A percentile compares a stretch with the other conserved stretches of the same genome.
These are phyloP conservation scores for Bufotes viridis DNA, from an alignment of 2,797 vertebrate species.

Conservation along the genomic window DNA sequence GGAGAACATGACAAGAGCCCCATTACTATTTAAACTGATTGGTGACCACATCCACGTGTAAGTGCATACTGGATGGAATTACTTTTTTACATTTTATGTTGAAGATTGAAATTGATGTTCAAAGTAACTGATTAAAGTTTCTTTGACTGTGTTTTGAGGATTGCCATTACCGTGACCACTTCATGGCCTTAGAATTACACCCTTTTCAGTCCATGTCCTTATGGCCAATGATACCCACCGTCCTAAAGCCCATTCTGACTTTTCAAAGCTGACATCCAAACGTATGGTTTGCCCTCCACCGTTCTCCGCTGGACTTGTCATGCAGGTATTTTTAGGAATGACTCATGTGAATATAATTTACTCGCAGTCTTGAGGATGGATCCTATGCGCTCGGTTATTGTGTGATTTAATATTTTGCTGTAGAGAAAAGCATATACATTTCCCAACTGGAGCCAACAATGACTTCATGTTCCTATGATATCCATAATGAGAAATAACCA, in stretches of 20 bases:
- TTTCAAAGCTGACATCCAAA: not conserved
- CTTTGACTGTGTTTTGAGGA: not conserved
- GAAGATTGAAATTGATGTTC: not conserved
- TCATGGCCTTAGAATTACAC: conserved; percentile 4
- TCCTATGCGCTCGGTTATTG: conserved; percentile 23
- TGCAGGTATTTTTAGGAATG: conserved; percentile 45
- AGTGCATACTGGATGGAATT: not conserved
- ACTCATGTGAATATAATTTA: conserved; percentile 53
- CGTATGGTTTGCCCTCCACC: conserved; percentile 15
- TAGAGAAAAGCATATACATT: conserved; percentile 53
- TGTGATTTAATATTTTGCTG: conserved; percentile 52
- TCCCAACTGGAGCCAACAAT: conserved; percentile 55
- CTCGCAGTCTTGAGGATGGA: not conserved
- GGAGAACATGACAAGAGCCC: not conserved
- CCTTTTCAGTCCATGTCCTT: not conserved
- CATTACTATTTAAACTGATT: not conserved
- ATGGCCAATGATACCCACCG: not conserved
- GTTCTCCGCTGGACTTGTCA: conserved; percentile 12
- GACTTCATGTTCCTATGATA: conserved; percentile 58
- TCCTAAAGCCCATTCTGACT: not conserved
- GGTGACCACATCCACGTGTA: not conserved
- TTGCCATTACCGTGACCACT: conserved; percentile 21
- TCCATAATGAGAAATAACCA: conserved; percentile 55
- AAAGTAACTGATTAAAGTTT: conserved; percentile 38
- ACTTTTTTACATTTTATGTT: not conserved